phyloP scores from a whole-genome alignment of 2,113 vertebrate species.

The Pseudopodoces humilis region DNA sequence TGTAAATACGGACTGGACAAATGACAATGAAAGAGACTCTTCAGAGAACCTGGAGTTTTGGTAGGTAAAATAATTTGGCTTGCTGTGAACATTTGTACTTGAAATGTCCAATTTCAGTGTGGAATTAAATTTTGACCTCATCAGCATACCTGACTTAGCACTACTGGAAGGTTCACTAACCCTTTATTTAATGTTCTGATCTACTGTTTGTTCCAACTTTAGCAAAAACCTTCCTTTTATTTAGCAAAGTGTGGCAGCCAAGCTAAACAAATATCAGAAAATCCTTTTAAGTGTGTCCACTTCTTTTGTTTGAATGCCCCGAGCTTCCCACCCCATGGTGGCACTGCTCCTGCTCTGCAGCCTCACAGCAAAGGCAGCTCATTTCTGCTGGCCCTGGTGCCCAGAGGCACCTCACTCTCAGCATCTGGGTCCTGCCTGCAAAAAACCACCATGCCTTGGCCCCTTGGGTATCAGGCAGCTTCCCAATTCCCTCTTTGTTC shows the following conservation, averaged over 20 bases:
- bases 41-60: not conserved
- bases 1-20: not conserved
- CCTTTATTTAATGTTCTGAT: constrained; percentile 59
- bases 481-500: not conserved
- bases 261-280: constrained; percentile 53
- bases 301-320: not conserved
- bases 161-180: constrained; percentile 14
- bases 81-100: constrained; percentile 5
- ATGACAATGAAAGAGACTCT: not conserved
- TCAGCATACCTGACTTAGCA: constrained; percentile 21
- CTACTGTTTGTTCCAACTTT: constrained; percentile 47
- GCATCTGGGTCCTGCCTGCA: not conserved
- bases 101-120: constrained; percentile 14
- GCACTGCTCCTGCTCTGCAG: not conserved
- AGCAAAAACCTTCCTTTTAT: constrained; percentile 36
- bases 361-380: not conserved
- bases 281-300: constrained; percentile 28
- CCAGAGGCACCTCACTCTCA: not conserved
- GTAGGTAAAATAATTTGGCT: not conserved
- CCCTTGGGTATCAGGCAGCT: not conserved
- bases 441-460: accelerated
- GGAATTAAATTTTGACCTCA: constrained; percentile 51
- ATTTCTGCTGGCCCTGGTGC: not conserved
- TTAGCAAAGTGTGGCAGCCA: constrained; percentile 41
- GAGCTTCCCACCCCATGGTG: not conserved